These are phyloP conservation scores for Diaphora mendica DNA, from an alignment of 2,888 invertebrate species.

Conservation along the genomic window DNA sequence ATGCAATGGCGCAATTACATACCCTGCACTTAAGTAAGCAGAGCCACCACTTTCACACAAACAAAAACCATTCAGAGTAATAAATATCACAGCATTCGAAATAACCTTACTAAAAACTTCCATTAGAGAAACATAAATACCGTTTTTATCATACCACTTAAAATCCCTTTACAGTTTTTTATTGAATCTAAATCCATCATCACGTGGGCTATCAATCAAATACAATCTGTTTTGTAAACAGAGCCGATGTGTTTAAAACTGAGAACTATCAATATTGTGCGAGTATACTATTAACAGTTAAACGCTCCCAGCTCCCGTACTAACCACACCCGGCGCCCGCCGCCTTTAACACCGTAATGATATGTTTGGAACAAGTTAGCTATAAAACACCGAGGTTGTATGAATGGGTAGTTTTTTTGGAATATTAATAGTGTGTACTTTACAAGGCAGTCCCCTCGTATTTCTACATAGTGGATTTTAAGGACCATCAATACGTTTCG, in stretches of 20 bases:
- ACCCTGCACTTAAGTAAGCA: no score
- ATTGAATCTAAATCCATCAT: constrained; percentile 41
- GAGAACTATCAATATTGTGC: constrained; percentile 29
- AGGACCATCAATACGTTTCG: not conserved
- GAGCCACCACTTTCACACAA: not conserved
- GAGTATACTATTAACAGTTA: constrained; percentile 35
- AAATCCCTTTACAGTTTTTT: constrained; percentile 9
- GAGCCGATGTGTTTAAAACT: constrained; percentile 23
- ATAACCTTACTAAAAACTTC: constrained; percentile 7
- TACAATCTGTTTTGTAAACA: constrained; percentile 27
- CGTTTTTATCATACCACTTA: constrained; percentile 15
- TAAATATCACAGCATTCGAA: not conserved
- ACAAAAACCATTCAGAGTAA: not conserved
- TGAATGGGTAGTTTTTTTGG: constrained; percentile 8
- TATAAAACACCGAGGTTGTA: not conserved
- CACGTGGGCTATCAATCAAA: constrained; percentile 36
- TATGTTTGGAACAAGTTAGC: constrained; percentile 35
- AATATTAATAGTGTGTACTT: constrained; percentile 14
- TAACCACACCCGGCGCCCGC: constrained; percentile 12
- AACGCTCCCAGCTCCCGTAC: constrained; percentile 37
- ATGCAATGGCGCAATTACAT: not conserved
- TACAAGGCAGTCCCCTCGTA: not conserved
- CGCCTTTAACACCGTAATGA: constrained; percentile 33
- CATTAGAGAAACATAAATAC: constrained; percentile 7
- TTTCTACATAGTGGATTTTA: not conserved